Conservation (phyloP, 2,797 vertebrate genomes). For the Urophycis tenuis region DNA sequence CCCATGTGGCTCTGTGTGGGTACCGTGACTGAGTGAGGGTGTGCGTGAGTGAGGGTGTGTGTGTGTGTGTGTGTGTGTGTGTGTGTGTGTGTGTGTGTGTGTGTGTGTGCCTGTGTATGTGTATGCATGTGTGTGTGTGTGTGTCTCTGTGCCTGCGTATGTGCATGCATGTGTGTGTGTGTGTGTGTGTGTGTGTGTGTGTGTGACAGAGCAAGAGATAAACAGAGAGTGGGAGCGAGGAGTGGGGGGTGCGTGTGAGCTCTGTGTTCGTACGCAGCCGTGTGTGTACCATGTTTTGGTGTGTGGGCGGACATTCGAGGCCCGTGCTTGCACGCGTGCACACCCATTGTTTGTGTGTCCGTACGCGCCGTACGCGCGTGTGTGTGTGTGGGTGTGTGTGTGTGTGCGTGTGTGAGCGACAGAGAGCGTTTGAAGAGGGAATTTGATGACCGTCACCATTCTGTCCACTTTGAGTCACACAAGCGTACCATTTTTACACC, state of each 20-base stretch:
- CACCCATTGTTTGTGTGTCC: background rate
- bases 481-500: background rate
- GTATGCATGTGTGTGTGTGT: conserved; percentile 4
- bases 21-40: background rate
- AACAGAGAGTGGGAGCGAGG: background rate
- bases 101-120: background rate
- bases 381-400: background rate
- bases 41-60: conserved; percentile 1
- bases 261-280: background rate
- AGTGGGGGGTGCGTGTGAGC: conserved; percentile 1
- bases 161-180: background rate
- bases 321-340: background rate
- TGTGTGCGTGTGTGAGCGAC: background rate
- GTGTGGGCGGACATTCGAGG: background rate
- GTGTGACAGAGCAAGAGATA: background rate
- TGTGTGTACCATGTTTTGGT: background rate
- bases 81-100: conserved; percentile 30
- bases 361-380: no score
- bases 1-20: conserved; percentile 7
- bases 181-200: conserved; percentile 26
- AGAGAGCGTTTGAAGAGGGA: background rate
- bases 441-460: background rate
- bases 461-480: background rate
- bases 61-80: conserved; percentile 8
- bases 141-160: conserved; percentile 19